Percentiles rank a stretch among this genome's conserved stretches.
Conservation (phyloP, 2,113 vertebrate species). For the Platanista minor region DNA sequence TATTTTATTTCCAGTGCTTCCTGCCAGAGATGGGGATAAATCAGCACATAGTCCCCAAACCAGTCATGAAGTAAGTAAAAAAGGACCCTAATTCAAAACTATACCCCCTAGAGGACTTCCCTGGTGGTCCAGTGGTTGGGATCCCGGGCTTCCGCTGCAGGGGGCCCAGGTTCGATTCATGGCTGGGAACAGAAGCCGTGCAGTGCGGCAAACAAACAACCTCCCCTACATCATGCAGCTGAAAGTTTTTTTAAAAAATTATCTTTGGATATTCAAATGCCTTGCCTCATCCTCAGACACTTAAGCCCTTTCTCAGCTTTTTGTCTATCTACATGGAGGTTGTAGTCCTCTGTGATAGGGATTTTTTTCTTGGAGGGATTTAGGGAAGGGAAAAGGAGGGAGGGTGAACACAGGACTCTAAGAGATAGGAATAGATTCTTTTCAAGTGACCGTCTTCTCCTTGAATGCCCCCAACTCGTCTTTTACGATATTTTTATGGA, state of each 20-base stretch:
- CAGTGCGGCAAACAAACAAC: too few relatives aligned
- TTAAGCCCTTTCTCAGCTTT: neutral
- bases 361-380: neutral
- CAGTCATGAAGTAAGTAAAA: neutral
- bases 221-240: neutral
- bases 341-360: neutral
- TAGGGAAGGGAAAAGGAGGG: neutral
- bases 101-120: too few relatives aligned
- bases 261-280: neutral
- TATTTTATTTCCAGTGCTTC: neutral
- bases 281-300: neutral
- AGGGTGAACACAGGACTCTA: neutral
- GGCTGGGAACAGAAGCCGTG: too few relatives aligned
- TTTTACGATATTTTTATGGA: neutral
- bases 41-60: neutral
- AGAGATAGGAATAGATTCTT: neutral
- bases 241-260: too few relatives aligned
- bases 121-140: too few relatives aligned
- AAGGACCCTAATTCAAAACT: neutral
- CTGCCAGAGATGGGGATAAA: neutral
- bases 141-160: too few relatives aligned
- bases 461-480: neutral
- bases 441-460: neutral
- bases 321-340: neutral
- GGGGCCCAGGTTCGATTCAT: too few relatives aligned